Evolutionary conservation across 2,888 invertebrate genomes (phyloP).

Genomic region (Uloborus plumipes): DNA sequence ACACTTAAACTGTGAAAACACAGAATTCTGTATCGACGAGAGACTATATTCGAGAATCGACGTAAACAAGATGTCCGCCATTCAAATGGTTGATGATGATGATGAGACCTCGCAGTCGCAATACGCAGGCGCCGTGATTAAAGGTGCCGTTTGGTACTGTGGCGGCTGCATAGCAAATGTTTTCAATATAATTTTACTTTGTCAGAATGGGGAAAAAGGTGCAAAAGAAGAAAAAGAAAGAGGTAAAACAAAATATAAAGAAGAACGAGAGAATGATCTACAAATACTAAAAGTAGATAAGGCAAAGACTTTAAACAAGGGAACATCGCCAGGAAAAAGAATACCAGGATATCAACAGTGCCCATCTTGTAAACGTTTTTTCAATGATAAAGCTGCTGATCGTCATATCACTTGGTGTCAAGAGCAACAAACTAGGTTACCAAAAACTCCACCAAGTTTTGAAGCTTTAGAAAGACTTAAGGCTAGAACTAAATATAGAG

Average conservation of each 20-base stretch:
- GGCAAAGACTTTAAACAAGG: conserved; percentile 33
- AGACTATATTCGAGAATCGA: no score
- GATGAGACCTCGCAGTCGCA: no score
- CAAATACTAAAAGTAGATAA: neutral
- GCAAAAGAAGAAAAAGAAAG: conserved; percentile 17
- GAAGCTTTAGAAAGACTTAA: conserved; percentile 85
- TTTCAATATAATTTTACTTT: no score
- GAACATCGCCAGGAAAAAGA: conserved; percentile 17
- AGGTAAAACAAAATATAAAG: conserved; percentile 19
- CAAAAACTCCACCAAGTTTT: conserved; percentile 69
- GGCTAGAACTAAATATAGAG: conserved; percentile 79
- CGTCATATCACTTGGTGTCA: conserved; percentile 96
- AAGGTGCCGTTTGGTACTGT: no score
- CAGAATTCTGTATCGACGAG: no score
- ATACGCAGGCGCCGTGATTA: no score
- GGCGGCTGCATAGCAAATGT: no score
- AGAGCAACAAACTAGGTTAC: conserved; percentile 72
- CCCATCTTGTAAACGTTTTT: conserved; percentile 88
- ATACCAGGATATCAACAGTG: conserved; percentile 78
- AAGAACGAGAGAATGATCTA: conserved; percentile 20
- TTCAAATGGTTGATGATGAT: no score
- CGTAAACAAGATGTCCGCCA: no score
- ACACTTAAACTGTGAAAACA: no score
- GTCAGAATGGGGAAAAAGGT: no score
- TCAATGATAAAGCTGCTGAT: conserved; percentile 90